These are phyloP conservation scores for Rhabdomys dilectus DNA, from an alignment of 2,113 vertebrate species.

Conservation along the genomic window DNA sequence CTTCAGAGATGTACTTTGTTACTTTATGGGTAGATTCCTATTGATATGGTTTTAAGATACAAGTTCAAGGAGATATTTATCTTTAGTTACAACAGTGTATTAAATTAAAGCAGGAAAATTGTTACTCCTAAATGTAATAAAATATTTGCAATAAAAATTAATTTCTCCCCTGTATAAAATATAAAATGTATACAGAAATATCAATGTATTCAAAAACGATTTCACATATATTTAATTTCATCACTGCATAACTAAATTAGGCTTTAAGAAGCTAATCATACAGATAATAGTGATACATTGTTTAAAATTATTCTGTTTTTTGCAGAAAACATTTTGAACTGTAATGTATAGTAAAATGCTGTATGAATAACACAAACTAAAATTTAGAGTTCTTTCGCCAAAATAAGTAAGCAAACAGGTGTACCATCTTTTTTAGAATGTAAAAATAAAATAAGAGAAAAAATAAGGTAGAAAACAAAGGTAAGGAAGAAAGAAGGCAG, in stretches of 20 bases:
- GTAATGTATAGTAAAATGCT: neutral
- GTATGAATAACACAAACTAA: neutral
- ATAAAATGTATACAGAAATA: neutral
- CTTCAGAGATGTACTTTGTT: neutral
- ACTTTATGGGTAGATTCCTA: neutral
- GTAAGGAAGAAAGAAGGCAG: no score
- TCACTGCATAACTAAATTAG: neutral
- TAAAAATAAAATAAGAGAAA: neutral
- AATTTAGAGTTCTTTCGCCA: neutral
- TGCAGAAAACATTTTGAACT: neutral
- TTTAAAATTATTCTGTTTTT: neutral
- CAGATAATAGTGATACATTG: neutral
- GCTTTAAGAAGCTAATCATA: neutral
- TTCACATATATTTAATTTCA: neutral
- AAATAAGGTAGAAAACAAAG: neutral
- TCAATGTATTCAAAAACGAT: neutral
- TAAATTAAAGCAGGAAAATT: neutral
- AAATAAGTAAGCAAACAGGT: neutral
- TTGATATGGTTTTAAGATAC: neutral
- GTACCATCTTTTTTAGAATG: neutral
- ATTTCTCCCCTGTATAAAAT: neutral
- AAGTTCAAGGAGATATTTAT: neutral
- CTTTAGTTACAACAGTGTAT: neutral
- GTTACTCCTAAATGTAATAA: neutral
- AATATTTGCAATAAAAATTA: neutral